These are phyloP conservation scores for Pangasius krempfi DNA, from an alignment of 2,797 vertebrate genomes.

Conservation along the genomic window DNA sequence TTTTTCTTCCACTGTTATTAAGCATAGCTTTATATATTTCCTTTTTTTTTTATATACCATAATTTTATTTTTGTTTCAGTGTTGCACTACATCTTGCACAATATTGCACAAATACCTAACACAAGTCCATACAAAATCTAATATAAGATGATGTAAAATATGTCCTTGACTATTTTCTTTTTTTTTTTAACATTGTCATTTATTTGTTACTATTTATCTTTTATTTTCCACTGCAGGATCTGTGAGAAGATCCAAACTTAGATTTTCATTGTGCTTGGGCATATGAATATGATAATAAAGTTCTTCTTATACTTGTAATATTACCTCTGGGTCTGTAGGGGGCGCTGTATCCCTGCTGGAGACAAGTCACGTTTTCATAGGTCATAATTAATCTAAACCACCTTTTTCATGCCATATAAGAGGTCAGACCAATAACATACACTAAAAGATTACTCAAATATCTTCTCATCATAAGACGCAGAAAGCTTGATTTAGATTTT, in stretches of 20 bases:
- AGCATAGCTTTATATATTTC: background rate
- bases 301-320: conserved; percentile 27
- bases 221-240: background rate
- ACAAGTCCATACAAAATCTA: background rate
- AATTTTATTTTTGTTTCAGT: background rate
- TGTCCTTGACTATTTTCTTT: background rate
- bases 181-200: background rate
- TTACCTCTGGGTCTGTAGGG: background rate
- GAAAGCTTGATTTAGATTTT: background rate
- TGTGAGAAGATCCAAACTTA: background rate
- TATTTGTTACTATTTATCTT: background rate
- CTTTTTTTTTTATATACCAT: background rate
- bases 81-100: background rate
- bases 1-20: background rate
- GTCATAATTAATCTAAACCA: background rate
- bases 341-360: conserved; percentile 8
- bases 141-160: background rate
- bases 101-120: background rate
- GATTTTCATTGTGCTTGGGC: background rate
- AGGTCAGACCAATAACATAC: background rate
- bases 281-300: background rate
- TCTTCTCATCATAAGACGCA: background rate
- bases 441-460: background rate
- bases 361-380: background rate
- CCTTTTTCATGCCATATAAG: background rate